Base-by-base conservation (phyloP, 2,888 invertebrate species). In the Monochamus alternatus region DNA sequence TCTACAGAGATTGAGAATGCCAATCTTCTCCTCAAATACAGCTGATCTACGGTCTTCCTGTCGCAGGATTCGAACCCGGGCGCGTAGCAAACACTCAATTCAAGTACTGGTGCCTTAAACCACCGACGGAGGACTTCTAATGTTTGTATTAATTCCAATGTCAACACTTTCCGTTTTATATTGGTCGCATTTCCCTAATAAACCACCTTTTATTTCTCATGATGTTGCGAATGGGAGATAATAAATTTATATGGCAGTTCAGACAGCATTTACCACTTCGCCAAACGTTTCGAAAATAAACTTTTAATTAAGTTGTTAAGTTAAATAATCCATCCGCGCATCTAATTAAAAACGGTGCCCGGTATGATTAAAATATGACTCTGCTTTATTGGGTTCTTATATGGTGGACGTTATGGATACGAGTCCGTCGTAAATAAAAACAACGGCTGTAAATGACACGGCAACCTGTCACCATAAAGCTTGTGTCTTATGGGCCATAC, bases 351-450 rank as follows among this genome's bases (percentile, higher is more conserved):
- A 69, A 60, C 69, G 44, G 60, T 69, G 51, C 69, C 69, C 43
- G n/a, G 30, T 22, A 69, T 69, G 69, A 60, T 47, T 69, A 69
- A 69, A 69, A 69, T 60, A 60, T 60, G 69, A 60, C 69, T 44
- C 60, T 59, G 60, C 47, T 60, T 69, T 60, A 69, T 69, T 69
- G 60, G 69, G 58, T 64, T 72, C 72, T 72, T 72, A 64, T 72
- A 72, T 64, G 64, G 72, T 64, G 64, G 38, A 72, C 72, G 64
- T 72, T 72, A 65, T 72, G 72, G 55, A 64, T 72, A 72, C 72
- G 43, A 59, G 72, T 43, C 10, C 7, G 43, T 55, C 64, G 72
- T 72, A 64, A 72, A 72, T 64, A 72, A 72, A 72, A 64, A 59
- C 12, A 55, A 64, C 64, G 55, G 55, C 64, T 64, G 63, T 72